Evolutionary conservation across 2,797 vertebrate genomes (phyloP).

Genomic region (Gymnodraco acuticeps): DNA sequence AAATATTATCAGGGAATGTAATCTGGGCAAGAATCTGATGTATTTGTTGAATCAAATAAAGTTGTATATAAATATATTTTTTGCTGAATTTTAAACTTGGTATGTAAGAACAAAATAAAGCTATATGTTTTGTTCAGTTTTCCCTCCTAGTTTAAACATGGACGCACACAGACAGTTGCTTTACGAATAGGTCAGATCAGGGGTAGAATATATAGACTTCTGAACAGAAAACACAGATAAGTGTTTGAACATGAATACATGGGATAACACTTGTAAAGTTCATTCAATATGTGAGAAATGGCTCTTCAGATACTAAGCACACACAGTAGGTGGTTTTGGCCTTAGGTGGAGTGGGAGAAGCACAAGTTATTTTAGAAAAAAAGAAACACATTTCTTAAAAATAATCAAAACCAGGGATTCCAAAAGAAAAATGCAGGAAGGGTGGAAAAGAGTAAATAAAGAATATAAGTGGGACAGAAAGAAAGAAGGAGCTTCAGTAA

Average conservation of each 20-base stretch:
- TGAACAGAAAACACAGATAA: background rate
- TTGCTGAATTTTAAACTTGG: background rate
- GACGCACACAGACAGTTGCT: background rate
- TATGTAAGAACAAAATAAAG: background rate
- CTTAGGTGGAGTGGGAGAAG: constrained; percentile 9
- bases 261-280: background rate
- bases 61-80: background rate
- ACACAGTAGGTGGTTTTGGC: background rate
- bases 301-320: background rate
- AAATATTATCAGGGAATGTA: background rate
- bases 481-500: background rate
- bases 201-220: background rate
- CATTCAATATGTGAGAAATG: background rate
- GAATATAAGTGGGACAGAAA: constrained; percentile 2
- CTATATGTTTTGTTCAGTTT: background rate
- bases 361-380: constrained; percentile 4
- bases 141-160: background rate
- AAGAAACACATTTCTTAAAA: background rate
- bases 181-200: background rate
- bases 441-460: background rate
- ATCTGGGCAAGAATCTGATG: background rate
- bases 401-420: background rate
- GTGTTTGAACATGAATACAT: background rate
- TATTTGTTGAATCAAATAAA: background rate
- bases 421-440: background rate